Conservation (phyloP, 2,797 vertebrate genomes). For the Euphonia xanthogaster region DNA sequence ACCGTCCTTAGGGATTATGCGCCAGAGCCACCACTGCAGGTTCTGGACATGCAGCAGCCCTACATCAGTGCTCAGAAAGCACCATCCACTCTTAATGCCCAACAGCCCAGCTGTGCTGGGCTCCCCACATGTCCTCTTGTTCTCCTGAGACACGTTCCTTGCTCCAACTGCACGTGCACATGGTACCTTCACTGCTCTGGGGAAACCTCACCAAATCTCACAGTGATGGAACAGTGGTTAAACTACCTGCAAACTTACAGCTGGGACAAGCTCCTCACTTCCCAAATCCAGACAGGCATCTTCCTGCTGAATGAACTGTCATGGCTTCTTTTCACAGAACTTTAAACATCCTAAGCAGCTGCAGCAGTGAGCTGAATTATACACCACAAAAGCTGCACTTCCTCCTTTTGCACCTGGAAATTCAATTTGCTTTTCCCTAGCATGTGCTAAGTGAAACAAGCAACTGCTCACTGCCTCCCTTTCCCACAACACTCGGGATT, state of each 20-base stretch:
- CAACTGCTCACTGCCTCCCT: not conserved
- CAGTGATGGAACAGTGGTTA: not conserved
- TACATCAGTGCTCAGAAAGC: not conserved
- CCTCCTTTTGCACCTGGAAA: not conserved
- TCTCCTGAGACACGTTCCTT: not conserved
- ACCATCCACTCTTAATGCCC: not conserved
- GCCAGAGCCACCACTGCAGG: not conserved
- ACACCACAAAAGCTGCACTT: not conserved
- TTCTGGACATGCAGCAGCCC: not conserved
- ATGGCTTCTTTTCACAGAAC: not conserved
- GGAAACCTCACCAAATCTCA: not conserved
- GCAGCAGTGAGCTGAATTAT: not conserved
- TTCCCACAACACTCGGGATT: not conserved
- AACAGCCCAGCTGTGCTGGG: not conserved
- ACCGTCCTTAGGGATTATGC: not conserved
- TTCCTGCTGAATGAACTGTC: not conserved
- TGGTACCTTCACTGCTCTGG: rapidly evolving
- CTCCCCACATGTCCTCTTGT: rapidly evolving
- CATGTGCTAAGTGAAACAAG: not conserved
- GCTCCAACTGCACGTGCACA: rapidly evolving
- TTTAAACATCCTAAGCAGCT: not conserved
- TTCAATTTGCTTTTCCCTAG: not conserved
- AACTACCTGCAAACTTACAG: not conserved
- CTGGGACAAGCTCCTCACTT: not conserved
- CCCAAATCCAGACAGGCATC: not conserved